A percentile compares a stretch with the other conserved stretches of the same genome.
Evolutionary conservation across 2,888 invertebrate genomes (phyloP).

Genomic region (Agriopis leucophaearia): DNA sequence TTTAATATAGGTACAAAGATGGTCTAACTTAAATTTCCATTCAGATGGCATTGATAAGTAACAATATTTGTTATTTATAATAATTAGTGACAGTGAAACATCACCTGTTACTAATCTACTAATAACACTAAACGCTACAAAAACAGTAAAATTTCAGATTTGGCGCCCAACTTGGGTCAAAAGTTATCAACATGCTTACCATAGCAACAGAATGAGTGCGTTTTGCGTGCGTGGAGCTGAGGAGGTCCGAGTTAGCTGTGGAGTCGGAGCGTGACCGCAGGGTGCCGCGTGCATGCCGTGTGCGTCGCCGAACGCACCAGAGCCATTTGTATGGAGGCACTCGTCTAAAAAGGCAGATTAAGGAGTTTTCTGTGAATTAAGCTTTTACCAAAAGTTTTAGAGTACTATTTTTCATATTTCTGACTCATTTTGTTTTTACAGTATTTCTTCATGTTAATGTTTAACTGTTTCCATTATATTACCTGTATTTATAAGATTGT

Average conservation of each 20-base stretch:
- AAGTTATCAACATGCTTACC: constrained; percentile 53
- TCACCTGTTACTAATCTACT: too few relatives aligned
- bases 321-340: constrained; percentile 90
- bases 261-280: constrained; percentile 80
- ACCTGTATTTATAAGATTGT: background rate
- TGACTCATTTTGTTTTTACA: background rate
- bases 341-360: constrained; percentile 72
- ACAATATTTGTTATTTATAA: too few relatives aligned
- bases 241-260: constrained; percentile 84
- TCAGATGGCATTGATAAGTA: too few relatives aligned
- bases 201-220: constrained; percentile 78
- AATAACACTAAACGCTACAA: too few relatives aligned
- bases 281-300: constrained; percentile 70
- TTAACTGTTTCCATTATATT: background rate
- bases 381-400: too few relatives aligned
- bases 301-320: constrained; percentile 74
- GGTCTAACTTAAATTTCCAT: background rate
- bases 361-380: background rate
- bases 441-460: background rate
- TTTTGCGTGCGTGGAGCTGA: constrained; percentile 80
- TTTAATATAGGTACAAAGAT: background rate
- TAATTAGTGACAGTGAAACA: too few relatives aligned
- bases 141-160: too few relatives aligned
- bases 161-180: background rate
- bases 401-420: background rate